A percentile compares a stretch with the other conserved stretches of the same genome.
Conservation (phyloP, 2,113 vertebrate genomes). For the Macheiramphus alcinus region DNA sequence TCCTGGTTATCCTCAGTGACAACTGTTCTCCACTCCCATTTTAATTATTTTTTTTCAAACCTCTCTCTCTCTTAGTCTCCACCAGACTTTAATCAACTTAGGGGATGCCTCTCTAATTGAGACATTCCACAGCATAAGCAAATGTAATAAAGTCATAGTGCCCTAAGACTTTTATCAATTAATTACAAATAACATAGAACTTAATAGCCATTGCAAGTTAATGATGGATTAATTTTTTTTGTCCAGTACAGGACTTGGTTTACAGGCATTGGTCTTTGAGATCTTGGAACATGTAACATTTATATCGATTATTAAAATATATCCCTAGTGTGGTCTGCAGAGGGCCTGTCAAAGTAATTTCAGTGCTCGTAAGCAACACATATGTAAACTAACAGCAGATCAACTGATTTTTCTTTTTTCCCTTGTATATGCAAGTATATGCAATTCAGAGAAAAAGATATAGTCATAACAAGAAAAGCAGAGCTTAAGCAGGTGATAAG, state of each 20-base stretch:
- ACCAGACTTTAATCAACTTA: not conserved
- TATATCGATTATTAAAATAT: not conserved
- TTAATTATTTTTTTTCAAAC: not conserved
- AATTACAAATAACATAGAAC: not conserved
- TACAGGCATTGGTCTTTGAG: not conserved
- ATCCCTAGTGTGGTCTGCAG: not conserved
- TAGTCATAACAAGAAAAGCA: not conserved
- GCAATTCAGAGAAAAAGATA: not conserved
- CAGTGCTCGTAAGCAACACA: not conserved
- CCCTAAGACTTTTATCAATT: not conserved
- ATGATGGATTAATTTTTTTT: not conserved
- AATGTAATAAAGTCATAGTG: not conserved
- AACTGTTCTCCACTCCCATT: not conserved
- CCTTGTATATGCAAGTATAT: not conserved
- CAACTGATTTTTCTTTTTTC: too few relatives aligned
- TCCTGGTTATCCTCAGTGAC: not conserved
- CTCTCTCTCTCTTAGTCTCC: not conserved
- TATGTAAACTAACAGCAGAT: not conserved
- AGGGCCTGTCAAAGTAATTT: not conserved
- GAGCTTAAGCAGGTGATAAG: not conserved
- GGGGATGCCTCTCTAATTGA: not conserved
- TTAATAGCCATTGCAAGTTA: not conserved
- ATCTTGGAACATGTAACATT: not conserved
- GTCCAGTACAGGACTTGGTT: not conserved
- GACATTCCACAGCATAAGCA: not conserved